A percentile compares a stretch with the other conserved stretches of the same genome.
Evolutionary conservation across 1,140 invertebrate genomes (phyloP).

Genomic region (Apis dorsata): DNA sequence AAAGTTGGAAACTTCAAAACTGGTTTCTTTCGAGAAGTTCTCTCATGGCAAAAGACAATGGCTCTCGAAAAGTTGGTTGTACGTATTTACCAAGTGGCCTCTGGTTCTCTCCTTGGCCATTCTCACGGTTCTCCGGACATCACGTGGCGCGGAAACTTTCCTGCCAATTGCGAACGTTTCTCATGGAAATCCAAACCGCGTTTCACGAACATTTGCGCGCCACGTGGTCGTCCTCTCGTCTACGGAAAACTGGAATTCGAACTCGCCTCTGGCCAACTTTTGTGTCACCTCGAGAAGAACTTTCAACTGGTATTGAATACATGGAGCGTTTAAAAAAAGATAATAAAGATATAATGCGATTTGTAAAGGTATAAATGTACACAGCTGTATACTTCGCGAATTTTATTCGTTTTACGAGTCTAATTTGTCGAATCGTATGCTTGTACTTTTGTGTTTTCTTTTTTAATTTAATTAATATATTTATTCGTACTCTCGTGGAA

Average conservation of each 20-base stretch:
- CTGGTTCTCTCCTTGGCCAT: not conserved
- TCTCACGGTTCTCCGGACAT: constrained; percentile 3
- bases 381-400: not conserved
- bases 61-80: not conserved
- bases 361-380: no score
- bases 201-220: not conserved
- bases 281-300: not conserved
- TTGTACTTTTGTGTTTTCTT: not conserved
- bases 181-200: not conserved
- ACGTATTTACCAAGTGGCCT: not conserved
- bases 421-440: not conserved
- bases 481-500: no score
- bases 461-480: not conserved
- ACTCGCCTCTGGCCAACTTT: not conserved
- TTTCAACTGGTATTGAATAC: not conserved
- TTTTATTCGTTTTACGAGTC: not conserved
- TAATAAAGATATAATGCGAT: not conserved
- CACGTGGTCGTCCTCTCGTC: not conserved
- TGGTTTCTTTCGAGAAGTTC: not conserved
- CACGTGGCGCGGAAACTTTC: constrained; percentile 19
- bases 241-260: not conserved
- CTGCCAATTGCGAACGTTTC: not conserved
- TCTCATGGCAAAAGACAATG: not conserved
- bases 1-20: not conserved
- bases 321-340: not conserved